Base-by-base conservation (phyloP, 2,888 invertebrate species). In the Onthophagus sagittarius region DNA sequence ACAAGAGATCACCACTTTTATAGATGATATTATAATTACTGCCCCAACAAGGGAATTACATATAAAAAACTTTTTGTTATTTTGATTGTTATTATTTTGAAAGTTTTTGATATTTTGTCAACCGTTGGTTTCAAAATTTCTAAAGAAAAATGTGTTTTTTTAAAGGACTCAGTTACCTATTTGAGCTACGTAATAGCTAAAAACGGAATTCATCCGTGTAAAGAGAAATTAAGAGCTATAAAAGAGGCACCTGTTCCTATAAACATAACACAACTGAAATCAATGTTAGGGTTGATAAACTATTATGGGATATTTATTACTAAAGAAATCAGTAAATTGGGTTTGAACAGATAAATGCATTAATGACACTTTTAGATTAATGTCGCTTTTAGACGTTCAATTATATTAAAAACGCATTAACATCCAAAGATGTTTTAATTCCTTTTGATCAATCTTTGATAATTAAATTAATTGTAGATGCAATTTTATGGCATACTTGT, bases 71-170 rank as follows among this genome's bases (percentile, higher is more conserved):
- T 23, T 23, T 2, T 23, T n/a, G n/a, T n/a, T n/a, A n/a, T n/a
- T n/a, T n/a, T n/a, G n/a, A n/a, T n/a, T n/a, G n/a, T n/a, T n/a
- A n/a, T n/a, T n/a, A n/a, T n/a, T n/a, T n/a, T n/a, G 3, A 3
- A 23, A 23, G 23, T 2, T 23, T 23, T 1, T 23, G 23, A 23
- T 23, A 23, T 23, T 23, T 23, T 23, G 23, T 23, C 23, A 23
- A 23, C 1, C 23, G 1, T 3, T 2, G 23, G 23, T 23, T 23
- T 23, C 15, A 77, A 65, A 73, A 62, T 75, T 15, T 73, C 75
- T 63, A 67, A 39, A 15, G 63, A 72, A 0, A 82, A 82, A 73
- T 81, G 79, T 31, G 14, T 77, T 5, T 78, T 81, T 72, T 32
- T 79, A 31, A 6, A 79, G 62, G 14, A 69, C 2, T 70, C 32